Base-by-base conservation (phyloP, 2,888 invertebrate genomes). In the Syrista parreyssii region DNA sequence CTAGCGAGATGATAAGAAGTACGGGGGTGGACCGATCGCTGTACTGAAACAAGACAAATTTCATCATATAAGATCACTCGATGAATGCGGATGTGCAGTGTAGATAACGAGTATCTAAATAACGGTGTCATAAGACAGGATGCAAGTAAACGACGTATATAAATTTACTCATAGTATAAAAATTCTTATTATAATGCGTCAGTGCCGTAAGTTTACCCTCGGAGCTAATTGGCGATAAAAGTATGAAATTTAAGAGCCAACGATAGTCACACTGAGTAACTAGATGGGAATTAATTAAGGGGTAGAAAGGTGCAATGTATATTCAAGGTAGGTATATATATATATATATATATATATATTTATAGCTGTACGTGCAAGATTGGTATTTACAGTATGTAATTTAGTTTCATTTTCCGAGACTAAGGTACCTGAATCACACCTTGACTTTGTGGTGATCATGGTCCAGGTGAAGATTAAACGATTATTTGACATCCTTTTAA, bases 1-100 rank as follows among this genome's bases (percentile, higher is more conserved):
- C 94, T 84, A 96, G 93, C 35, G 96, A 95, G 84, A 96, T 94
- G 87, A 96, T 95, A 88, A 96, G 92, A 81, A 96, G 92, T 83
- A 96, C 96, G 74, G 95, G 94, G 86, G 95, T 95, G 87, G 94
- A 95, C 86, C 93, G 93, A 88, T 94, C 94, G 89, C 92, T 93
- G 88, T 93, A 94, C 95, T 95, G 93, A 82, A 93, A 93, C 86
- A 92, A 86, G 88, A 85, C 86, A 82, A 78, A 82, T 68, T 32
- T 31, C 71, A 32, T 71, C 55, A 55, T 55, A 55, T 9, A 23
- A 23, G 55, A 55, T 55, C 6, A 55, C 55, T 55, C 55, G 15
- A 55, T 55, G 55, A 55, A 55, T 55, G 55, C 23, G 55, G 23
- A 55, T 15, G 23, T 55, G 55, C 55, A 55, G 55, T 55, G 55